These are phyloP conservation scores for Mellilla xanthometata DNA, from an alignment of 2,888 invertebrate genomes.

Conservation along the genomic window DNA sequence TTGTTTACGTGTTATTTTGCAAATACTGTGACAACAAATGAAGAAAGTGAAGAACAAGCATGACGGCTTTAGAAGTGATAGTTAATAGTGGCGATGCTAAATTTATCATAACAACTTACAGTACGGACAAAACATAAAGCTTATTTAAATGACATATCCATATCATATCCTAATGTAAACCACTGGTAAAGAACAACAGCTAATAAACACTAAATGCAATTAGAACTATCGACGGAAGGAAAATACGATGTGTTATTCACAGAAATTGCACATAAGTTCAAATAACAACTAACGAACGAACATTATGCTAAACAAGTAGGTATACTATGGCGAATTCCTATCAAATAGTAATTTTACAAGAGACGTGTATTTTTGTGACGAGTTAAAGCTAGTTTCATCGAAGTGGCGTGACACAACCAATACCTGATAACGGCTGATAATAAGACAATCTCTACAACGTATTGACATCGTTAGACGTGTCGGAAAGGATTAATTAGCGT, in stretches of 20 bases:
- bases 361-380: slow-evolving; percentile 38
- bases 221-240: slow-evolving; percentile 8
- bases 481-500: slow-evolving; percentile 55
- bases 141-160: too few relatives aligned
- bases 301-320: neutral
- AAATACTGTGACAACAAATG: neutral
- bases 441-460: slow-evolving; percentile 22
- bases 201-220: too few relatives aligned
- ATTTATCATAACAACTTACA: too few relatives aligned
- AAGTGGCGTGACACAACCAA: slow-evolving; percentile 31
- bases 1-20: slow-evolving; percentile 2
- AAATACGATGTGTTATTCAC: slow-evolving; percentile 14
- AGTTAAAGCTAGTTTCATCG: slow-evolving; percentile 39
- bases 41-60: neutral
- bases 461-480: slow-evolving; percentile 25
- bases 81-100: too few relatives aligned
- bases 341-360: neutral
- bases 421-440: slow-evolving; percentile 29
- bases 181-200: too few relatives aligned
- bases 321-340: neutral
- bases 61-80: too few relatives aligned
- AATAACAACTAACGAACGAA: slow-evolving; percentile 2
- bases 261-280: slow-evolving; percentile 2
- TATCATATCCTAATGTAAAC: too few relatives aligned
- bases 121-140: too few relatives aligned